Percentiles rank a stretch among this genome's conserved stretches.
phyloP scores from a whole-genome alignment of 1,140 invertebrate species.

The Drosophila gunungcola region DNA sequence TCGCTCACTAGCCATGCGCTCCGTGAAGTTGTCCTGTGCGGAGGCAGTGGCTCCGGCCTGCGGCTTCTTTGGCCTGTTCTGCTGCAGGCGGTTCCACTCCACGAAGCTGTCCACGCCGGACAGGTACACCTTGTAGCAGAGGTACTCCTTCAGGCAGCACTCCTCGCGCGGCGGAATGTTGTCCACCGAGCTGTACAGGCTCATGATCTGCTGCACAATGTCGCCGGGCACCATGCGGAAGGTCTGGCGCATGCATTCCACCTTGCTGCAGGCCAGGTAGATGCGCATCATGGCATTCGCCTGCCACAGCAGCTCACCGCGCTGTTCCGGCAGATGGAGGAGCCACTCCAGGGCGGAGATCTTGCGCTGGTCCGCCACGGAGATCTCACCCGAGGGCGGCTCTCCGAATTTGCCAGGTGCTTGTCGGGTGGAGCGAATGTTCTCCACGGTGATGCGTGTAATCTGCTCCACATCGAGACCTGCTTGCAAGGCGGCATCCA shows the following conservation, averaged over 20 bases:
- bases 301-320: conserved; percentile 92
- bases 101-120: conserved; percentile 94
- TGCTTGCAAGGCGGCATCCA: conserved; percentile 89
- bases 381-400: conserved; percentile 56
- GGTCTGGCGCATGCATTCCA: conserved; percentile 89
- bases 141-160: conserved; percentile 89
- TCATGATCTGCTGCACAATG: conserved; percentile 87
- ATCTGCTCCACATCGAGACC: conserved; percentile 94
- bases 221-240: conserved; percentile 89
- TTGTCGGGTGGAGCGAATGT: conserved; percentile 87
- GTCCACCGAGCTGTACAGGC: conserved; percentile 86
- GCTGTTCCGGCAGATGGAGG: conserved; percentile 91
- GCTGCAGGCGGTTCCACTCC: conserved; percentile 94
- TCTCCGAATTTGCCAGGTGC: conserved; percentile 50
- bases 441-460: conserved; percentile 92
- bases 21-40: conserved; percentile 89
- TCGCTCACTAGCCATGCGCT: conserved; percentile 95
- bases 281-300: conserved; percentile 95
- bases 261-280: conserved; percentile 89
- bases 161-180: conserved; percentile 86
- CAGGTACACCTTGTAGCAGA: conserved; percentile 92
- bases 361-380: conserved; percentile 84
- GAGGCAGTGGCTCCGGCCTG: conserved; percentile 82
- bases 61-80: conserved; percentile 90
- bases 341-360: conserved; percentile 96